Conservation (phyloP, 92 coral and sea anemone genomes). For the Zoanthus gigantus region DNA sequence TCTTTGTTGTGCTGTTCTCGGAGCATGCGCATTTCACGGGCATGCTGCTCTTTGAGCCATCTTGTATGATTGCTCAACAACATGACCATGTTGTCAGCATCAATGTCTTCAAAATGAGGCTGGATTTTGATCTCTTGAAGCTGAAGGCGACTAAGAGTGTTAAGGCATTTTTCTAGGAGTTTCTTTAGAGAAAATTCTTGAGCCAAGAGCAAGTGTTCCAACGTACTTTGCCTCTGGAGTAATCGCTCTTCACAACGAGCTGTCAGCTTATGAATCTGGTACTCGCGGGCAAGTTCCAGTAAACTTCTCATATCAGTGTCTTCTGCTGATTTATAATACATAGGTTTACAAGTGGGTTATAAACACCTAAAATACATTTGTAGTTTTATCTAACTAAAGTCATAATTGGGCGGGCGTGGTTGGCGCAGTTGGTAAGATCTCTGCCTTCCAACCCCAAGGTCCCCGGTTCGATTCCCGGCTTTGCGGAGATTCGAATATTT, state of each 20-base stretch:
- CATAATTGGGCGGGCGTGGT: no score
- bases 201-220: constrained; percentile 72
- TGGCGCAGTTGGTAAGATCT: no score
- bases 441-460: no score
- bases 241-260: constrained; percentile 77
- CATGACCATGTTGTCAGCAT: constrained; percentile 67
- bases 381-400: no score
- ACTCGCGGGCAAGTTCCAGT: constrained; percentile 80
- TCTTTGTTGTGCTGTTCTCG: constrained; percentile 72
- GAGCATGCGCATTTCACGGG: constrained; percentile 68
- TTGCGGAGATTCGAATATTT: no score
- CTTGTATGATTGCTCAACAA: constrained; percentile 78
- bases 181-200: constrained; percentile 82
- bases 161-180: constrained; percentile 75
- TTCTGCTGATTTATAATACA: constrained; percentile 44
- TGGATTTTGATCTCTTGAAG: constrained; percentile 73
- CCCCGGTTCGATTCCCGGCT: no score
- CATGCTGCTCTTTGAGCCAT: constrained; percentile 84
- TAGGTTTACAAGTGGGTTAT: no score
- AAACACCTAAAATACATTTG: no score
- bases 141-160: constrained; percentile 77
- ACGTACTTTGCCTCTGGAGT: constrained; percentile 79
- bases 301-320: constrained; percentile 72
- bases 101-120: constrained; percentile 73
- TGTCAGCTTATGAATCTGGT: constrained; percentile 73